Percentiles rank a stretch among this genome's conserved stretches.
These are phyloP conservation scores for Altica lythri DNA, from an alignment of 2,888 invertebrate genomes.

Conservation along the genomic window DNA sequence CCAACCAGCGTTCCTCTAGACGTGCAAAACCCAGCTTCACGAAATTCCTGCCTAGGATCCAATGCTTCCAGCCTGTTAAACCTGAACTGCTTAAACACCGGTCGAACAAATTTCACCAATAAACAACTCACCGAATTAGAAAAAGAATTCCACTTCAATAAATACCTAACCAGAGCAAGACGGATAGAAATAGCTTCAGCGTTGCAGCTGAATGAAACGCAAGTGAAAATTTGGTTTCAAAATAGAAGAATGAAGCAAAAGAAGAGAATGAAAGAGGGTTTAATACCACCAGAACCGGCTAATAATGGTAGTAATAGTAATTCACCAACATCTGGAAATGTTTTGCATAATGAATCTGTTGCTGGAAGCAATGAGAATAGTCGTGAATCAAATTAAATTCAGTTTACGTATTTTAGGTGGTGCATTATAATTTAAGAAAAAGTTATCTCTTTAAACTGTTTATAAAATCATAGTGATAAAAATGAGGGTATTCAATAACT, in stretches of 20 bases:
- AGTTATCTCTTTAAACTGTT: too few species aligned
- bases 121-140: constrained; percentile 99
- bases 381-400: constrained; percentile 68
- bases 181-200: constrained; percentile 98
- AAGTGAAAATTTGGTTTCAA: constrained; percentile 98
- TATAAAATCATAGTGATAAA: too few species aligned
- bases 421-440: too few species aligned
- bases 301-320: constrained; percentile 53
- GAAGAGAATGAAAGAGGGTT: constrained; percentile 93
- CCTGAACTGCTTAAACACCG: constrained; percentile 71
- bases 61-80: constrained; percentile 56
- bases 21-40: constrained; percentile 60
- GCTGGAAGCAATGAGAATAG: constrained; percentile 72
- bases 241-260: constrained; percentile 98
- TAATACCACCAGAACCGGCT: constrained; percentile 64
- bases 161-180: constrained; percentile 94
- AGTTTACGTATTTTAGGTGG: too few species aligned
- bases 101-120: constrained; percentile 98
- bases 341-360: constrained; percentile 53
- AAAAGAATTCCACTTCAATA: constrained; percentile 99
- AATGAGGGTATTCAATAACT: too few species aligned
- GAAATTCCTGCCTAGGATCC: constrained; percentile 54
- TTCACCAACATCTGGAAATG: constrained; percentile 55
- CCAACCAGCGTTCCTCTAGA: constrained; percentile 54
- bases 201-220: constrained; percentile 95